Base-by-base conservation (phyloP, 2,888 invertebrate species). In the Acanthoscelides obtectus region DNA sequence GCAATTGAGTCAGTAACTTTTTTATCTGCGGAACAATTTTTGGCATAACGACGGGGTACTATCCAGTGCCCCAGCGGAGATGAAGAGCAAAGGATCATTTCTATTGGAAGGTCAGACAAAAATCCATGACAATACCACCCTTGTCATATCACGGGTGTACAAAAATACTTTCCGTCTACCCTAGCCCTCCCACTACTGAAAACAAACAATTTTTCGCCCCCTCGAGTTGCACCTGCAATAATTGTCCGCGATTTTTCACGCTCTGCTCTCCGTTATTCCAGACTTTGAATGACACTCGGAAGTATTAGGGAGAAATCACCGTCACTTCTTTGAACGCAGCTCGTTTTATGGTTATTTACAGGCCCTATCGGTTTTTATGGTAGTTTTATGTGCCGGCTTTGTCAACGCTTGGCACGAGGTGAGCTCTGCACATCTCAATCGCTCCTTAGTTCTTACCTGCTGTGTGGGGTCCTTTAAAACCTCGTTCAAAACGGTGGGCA, bases 321-420 rank as follows among this genome's bases (percentile, higher is more conserved):
- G 45, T 45, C 45, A 45, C 45, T 45, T 45, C 45, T 45, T 45
- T 45, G 45, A 45, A 45, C 45, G 8, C 8, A 12, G 45, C 45
- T 45, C 64, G 68, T 64, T 71, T 73, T 73, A 75, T 70, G 72
- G 70, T 71, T 71, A 72, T 75, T 75, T 75, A 75, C 70, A 72
- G 70, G 65, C 67, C n/a, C 65, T 17, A 68, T 65, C 45, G 22
- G 66, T n/a, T 74, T 73, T 75, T 75, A 75, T 73, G 71, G 73
- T 69, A 69, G 68, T 70, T 65, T 22, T 66, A 71, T 71, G 45
- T 45, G 45, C 45, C 1, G 45, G 12, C 45, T 6, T 45, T 45
- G 45, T 45, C 45, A 45, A 12, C 45, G 5, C 5, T 45, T 45
- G 45, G 45, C 45, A 45, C 45, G 45, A 45, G 45, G 45, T 6